These are phyloP conservation scores for Sylvicola cinctus DNA, from an alignment of 2,888 invertebrate genomes.

Conservation along the genomic window DNA sequence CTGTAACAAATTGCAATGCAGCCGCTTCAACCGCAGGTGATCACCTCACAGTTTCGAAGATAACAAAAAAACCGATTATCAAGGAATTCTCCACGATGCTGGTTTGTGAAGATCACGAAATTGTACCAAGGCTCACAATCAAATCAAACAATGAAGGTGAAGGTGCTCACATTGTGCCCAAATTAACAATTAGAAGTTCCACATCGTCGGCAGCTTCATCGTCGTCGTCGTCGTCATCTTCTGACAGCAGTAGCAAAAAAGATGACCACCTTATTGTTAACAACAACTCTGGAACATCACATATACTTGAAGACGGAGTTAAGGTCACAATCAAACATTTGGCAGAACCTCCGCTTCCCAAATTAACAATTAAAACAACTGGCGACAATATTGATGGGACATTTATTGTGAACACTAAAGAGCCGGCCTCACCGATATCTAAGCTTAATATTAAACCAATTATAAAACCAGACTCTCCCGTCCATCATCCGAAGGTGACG, in stretches of 20 bases:
- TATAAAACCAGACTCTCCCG: slow-evolving; percentile 1
- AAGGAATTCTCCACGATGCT: slow-evolving; percentile 13
- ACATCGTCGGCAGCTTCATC: slow-evolving; percentile 3
- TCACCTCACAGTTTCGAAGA: slow-evolving; percentile 22
- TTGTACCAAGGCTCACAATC: slow-evolving; percentile 23
- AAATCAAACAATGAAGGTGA: slow-evolving; percentile 11
- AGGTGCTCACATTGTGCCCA: neutral
- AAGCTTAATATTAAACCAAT: too few relatives aligned
- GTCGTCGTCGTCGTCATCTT: slow-evolving; percentile 3
- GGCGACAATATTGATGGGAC: slow-evolving; percentile 18
- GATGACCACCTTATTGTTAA: slow-evolving; percentile 9
- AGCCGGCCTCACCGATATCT: too few relatives aligned
- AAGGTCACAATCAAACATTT: slow-evolving; percentile 7
- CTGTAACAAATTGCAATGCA: too few relatives aligned
- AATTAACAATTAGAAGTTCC: neutral
- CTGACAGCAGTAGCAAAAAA: too few relatives aligned
- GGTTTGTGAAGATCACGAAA: slow-evolving; percentile 12
- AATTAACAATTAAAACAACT: slow-evolving; percentile 34
- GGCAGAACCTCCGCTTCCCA: slow-evolving; percentile 28
- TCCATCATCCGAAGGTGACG: slow-evolving; percentile 29
- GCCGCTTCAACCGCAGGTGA: neutral
- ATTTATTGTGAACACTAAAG: slow-evolving; percentile 15
- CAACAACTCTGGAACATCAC: too few relatives aligned
- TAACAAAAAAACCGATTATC: slow-evolving; percentile 19
- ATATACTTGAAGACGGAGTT: slow-evolving; percentile 3